Base-by-base conservation (phyloP, 2,888 invertebrate species). In the Drosophila aldrichi region DNA sequence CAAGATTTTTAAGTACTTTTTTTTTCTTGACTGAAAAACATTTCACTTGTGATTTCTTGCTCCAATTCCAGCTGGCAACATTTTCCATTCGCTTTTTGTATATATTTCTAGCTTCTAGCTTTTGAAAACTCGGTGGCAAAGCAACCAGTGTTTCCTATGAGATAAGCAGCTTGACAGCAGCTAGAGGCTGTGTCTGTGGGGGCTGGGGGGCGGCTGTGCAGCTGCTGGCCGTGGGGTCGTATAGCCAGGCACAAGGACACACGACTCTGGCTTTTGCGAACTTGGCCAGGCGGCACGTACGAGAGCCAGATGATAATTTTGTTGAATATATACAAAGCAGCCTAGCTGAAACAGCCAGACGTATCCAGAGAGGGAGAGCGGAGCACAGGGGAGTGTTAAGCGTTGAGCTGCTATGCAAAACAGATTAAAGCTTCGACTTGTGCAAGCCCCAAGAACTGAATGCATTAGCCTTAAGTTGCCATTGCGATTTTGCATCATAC, bases 131-230 rank as follows among this genome's bases (percentile, higher is more conserved):
- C 56, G 64, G 52, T 63, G 29, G 64, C 60, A 76, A 71, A 89
- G 86, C 86, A 86, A 86, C 86, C 86, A 86, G 86, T 86, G 86
- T 86, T 89, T 86, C 74, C 81, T 72, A 76, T 72, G 88, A 89
- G 86, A 86, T 86, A 86, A 86, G 88, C 89, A 84, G 76, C 70
- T 74, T 70, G 77, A 57, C n/a, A n/a, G n/a, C n/a, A 34, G 58
- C 49, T 36, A 32, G 48, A 25, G 9, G 48, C 14, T 7, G 44
- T 2, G 44, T 32, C 36, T 14, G 22, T 51, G 43, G 58, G 38
- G 38, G 52, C 46, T 22, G 63, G 38, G 29, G 29, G 8, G 29
- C n/a, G n/a, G 29, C 8, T 29, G 29, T 29, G 29, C 29, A 29
- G 8, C 29, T 29, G 29, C 8, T 22, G 67, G 48, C 55, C 18